phyloP scores from a whole-genome alignment of 2,113 vertebrate genomes.

The Campylorhamphus procurvoides region DNA sequence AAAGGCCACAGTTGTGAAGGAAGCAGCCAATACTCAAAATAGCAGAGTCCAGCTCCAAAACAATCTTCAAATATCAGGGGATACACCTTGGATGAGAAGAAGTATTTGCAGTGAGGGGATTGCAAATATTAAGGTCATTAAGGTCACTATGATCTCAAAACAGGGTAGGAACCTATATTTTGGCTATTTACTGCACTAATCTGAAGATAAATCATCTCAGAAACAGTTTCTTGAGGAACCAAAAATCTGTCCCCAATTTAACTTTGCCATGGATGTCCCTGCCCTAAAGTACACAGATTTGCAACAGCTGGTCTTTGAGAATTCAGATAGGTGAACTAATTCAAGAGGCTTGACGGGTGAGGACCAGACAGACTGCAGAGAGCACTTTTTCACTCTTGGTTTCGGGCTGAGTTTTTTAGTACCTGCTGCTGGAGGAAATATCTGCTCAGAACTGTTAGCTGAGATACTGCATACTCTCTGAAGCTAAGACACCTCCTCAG shows the following conservation, averaged over 20 bases:
- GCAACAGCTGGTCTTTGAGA: not conserved
- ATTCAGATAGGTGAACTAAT: not conserved
- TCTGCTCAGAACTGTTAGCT: not conserved
- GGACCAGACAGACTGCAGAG: not conserved
- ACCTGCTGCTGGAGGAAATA: not conserved
- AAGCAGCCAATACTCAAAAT: slow-evolving; percentile 49
- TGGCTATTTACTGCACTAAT: slow-evolving; percentile 14
- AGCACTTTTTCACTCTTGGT: not conserved
- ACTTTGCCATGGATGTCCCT: not conserved
- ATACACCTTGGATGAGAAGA: slow-evolving; percentile 38
- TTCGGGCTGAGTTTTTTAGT: not conserved
- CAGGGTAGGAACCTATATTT: slow-evolving; percentile 34
- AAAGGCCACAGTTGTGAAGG: slow-evolving; percentile 12
- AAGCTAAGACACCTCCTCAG: not conserved
- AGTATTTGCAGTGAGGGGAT: slow-evolving; percentile 41
- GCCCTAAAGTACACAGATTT: not conserved
- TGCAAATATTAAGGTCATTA: slow-evolving; percentile 56
- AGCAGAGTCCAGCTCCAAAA: slow-evolving; percentile 33
- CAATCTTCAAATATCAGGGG: slow-evolving; percentile 53
- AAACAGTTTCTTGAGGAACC: slow-evolving; percentile 3
- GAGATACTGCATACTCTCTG: not conserved
- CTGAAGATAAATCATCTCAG: slow-evolving; percentile 41
- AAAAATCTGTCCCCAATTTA: not conserved
- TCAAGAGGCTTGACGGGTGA: not conserved
- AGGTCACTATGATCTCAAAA: slow-evolving; percentile 62